These are phyloP conservation scores for Diglossa brunneiventris DNA, from an alignment of 2,113 vertebrate species.

Conservation along the genomic window DNA sequence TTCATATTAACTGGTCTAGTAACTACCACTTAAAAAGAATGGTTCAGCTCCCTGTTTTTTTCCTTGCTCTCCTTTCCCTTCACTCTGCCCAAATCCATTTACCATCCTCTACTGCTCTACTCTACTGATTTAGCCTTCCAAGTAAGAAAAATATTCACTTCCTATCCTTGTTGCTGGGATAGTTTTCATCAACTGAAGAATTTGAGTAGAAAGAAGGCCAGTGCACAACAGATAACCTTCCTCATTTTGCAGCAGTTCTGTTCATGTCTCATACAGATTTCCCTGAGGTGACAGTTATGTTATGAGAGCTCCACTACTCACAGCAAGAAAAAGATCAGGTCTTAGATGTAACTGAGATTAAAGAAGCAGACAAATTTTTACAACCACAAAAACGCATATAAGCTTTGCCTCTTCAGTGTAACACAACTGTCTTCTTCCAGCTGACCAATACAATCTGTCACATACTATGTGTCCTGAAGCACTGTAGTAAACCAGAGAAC, in stretches of 20 bases:
- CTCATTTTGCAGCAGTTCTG: not conserved
- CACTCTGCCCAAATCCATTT: not conserved
- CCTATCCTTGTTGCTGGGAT: not conserved
- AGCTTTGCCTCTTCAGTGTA: not conserved
- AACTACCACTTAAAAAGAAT: not conserved
- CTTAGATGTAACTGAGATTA: not conserved
- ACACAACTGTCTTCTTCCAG: not conserved
- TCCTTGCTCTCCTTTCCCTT: not conserved
- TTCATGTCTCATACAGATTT: not conserved
- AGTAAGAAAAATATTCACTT: not conserved
- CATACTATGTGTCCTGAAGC: not conserved
- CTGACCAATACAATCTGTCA: not conserved
- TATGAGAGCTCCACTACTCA: not conserved
- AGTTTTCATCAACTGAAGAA: not conserved
- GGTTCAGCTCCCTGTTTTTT: not conserved
- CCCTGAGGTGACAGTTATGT: not conserved
- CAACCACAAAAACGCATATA: not conserved
- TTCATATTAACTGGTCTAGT: not conserved
- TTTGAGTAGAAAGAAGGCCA: not conserved
- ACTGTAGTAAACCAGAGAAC: not conserved
- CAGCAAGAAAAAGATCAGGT: not conserved
- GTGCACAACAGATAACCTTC: not conserved
- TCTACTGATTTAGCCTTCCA: not conserved
- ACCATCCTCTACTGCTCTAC: not conserved
- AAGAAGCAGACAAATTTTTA: not conserved